A percentile compares a stretch with the other conserved stretches of the same genome.
These are phyloP conservation scores for Vulpes vulpes DNA, from an alignment of 2,113 vertebrate genomes.

Conservation along the genomic window DNA sequence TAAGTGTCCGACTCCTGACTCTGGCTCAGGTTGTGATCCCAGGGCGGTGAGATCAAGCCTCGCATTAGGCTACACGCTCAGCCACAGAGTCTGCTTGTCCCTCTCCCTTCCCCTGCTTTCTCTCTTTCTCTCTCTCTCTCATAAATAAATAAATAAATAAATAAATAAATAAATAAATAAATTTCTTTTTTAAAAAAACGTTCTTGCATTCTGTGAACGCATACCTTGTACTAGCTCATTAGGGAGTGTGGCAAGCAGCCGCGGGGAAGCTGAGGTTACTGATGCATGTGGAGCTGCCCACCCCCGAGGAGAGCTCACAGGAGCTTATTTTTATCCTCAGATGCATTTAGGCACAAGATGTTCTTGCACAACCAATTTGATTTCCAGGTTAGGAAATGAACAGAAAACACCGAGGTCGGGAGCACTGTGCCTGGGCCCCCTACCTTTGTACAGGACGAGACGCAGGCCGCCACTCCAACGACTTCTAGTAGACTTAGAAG, in stretches of 20 bases:
- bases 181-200: background rate
- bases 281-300: slow-evolving; percentile 38
- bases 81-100: background rate
- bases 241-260: background rate
- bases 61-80: background rate
- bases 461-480: background rate
- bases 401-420: background rate
- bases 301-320: background rate
- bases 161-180: background rate
- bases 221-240: background rate
- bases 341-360: background rate
- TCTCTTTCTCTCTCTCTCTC: no score
- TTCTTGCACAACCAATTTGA: background rate
- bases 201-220: background rate
- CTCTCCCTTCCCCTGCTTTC: background rate
- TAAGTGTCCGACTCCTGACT: background rate
- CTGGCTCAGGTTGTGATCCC: background rate
- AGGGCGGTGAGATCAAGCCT: background rate
- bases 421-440: background rate
- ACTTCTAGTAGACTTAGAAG: background rate
- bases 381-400: slow-evolving; percentile 23
- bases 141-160: background rate
- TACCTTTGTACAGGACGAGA: background rate
- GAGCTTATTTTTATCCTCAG: background rate
- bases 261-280: background rate